A percentile compares a stretch with the other conserved stretches of the same genome.
Conservation (phyloP, 2,797 vertebrate species). For the Staurois parvus region DNA sequence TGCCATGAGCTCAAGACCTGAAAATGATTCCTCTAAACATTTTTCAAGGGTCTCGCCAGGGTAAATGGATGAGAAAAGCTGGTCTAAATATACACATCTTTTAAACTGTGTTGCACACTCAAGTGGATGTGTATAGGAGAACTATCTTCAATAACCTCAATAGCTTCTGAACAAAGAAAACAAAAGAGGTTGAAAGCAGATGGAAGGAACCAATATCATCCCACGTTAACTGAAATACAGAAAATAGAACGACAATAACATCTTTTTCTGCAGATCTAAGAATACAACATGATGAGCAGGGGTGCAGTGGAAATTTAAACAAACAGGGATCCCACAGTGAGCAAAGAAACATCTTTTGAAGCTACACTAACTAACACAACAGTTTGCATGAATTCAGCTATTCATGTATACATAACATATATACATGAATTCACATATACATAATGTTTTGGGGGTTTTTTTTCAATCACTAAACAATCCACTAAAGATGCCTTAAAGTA, state of each 20-base stretch:
- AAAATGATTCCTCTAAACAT: too few species aligned
- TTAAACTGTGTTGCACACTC: background rate
- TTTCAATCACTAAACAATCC: too few species aligned
- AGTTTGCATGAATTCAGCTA: too few species aligned
- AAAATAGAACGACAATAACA: slow-evolving; percentile 30
- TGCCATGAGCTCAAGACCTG: too few species aligned
- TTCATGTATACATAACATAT: too few species aligned
- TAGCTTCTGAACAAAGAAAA: background rate
- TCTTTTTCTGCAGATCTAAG: slow-evolving; percentile 28
- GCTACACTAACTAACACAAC: too few species aligned
- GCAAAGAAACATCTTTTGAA: background rate
- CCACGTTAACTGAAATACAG: slow-evolving; percentile 23
- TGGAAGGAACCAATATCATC: slow-evolving; percentile 40
- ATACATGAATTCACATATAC: too few species aligned
- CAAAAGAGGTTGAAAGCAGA: background rate
- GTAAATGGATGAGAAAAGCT: too few species aligned
- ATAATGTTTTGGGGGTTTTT: too few species aligned
- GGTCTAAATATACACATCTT: too few species aligned
- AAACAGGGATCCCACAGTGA: background rate
- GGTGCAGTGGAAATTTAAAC: slow-evolving; percentile 4
- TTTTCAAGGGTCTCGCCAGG: too few species aligned
- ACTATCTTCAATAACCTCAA: background rate
- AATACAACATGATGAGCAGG: background rate
- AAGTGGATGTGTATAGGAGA: background rate
- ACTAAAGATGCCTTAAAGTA: too few species aligned